A percentile compares a stretch with the other conserved stretches of the same genome.
phyloP scores from a whole-genome alignment of 2,888 invertebrate genomes.

The Dicranocentrus wangi region DNA sequence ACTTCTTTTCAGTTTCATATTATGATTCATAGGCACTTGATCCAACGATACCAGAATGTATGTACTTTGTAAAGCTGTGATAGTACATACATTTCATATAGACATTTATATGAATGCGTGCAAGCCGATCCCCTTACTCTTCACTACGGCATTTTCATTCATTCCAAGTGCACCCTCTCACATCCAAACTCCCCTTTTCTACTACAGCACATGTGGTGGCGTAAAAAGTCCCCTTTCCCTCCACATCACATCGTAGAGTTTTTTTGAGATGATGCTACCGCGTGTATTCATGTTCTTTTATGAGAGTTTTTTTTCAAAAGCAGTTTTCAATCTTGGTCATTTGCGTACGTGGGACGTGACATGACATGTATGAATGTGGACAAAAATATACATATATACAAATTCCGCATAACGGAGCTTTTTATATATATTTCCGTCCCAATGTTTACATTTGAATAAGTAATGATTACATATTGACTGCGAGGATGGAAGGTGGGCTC shows the following conservation, averaged over 20 bases:
- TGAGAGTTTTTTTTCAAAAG: no score
- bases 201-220: conserved; percentile 20
- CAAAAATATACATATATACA: no score
- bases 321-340: no score
- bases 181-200: not conserved
- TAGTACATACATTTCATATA: no score
- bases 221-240: conserved; percentile 34
- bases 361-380: not conserved
- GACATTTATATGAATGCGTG: no score
- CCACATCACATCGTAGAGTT: no score
- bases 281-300: no score
- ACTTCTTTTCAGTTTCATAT: no score
- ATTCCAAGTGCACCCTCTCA: conserved; percentile 46
- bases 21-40: no score
- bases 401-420: not conserved
- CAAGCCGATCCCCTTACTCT: conserved; percentile 59
- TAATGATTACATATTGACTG: not conserved
- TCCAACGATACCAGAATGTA: no score
- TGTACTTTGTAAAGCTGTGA: no score
- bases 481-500: not conserved
- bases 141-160: conserved; percentile 70
- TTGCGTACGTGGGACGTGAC: conserved; percentile 18
- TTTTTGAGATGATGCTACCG: no score
- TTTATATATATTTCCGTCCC: not conserved
- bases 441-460: not conserved